These are phyloP conservation scores for Aplodontia rufa DNA, from an alignment of 2,113 vertebrate species.

Conservation along the genomic window DNA sequence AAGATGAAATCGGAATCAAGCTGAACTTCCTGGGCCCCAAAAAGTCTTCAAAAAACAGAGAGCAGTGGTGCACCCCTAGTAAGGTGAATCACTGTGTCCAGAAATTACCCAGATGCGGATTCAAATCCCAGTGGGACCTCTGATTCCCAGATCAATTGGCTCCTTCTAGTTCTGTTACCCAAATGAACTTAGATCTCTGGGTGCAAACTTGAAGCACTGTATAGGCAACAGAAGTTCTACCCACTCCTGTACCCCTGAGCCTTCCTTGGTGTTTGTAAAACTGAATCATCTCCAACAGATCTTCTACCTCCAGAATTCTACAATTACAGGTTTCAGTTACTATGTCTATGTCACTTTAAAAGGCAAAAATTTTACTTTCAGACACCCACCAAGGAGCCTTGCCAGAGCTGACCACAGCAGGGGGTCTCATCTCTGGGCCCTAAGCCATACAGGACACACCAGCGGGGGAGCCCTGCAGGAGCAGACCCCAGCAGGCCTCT, in stretches of 20 bases:
- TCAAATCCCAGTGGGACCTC: neutral
- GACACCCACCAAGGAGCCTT: no score
- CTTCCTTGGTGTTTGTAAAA: neutral
- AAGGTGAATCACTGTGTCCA: neutral
- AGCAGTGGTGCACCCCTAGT: fast-evolving
- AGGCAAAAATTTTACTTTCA: neutral
- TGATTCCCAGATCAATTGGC: neutral
- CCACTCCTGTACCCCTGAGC: neutral
- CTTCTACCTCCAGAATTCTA: neutral
- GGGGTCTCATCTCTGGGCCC: no score
- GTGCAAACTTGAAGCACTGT: neutral
- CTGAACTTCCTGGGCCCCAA: neutral
- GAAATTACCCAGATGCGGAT: neutral
- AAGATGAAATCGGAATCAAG: neutral
- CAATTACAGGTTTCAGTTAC: neutral
- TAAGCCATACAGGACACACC: no score
- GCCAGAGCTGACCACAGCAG: no score
- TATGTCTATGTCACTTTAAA: neutral
- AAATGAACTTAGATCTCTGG: neutral
- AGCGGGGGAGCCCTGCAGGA: no score
- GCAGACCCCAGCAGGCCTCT: no score
- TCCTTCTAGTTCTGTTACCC: neutral
- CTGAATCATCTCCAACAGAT: neutral
- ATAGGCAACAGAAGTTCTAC: neutral
- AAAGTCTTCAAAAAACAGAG: neutral